Evolutionary conservation across 2,113 vertebrate genomes (phyloP).

Genomic region (Garra rufa): DNA sequence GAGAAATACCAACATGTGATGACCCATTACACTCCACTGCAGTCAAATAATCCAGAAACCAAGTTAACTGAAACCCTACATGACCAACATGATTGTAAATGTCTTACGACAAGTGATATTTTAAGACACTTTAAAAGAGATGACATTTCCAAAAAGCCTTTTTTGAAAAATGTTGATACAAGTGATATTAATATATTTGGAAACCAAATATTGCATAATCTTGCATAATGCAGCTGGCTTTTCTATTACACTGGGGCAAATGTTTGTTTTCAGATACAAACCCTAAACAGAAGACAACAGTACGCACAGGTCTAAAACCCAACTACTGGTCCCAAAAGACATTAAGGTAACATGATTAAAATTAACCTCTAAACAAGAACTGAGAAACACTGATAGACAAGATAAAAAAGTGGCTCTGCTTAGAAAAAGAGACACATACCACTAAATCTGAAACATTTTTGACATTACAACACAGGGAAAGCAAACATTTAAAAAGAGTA

Average conservation of each 20-base stretch:
- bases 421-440: slow-evolving; percentile 47
- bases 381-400: slow-evolving; percentile 63
- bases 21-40: not conserved
- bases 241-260: not conserved
- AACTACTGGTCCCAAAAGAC: slow-evolving; percentile 73
- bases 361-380: slow-evolving; percentile 68
- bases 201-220: not conserved
- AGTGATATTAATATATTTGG: not conserved
- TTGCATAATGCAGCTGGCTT: slow-evolving; percentile 59
- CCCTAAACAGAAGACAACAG: slow-evolving; percentile 63
- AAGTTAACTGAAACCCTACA: not conserved
- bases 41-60: not conserved
- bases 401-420: slow-evolving; percentile 64
- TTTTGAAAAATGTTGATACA: not conserved
- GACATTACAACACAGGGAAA: slow-evolving; percentile 36
- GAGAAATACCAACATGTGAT: not conserved
- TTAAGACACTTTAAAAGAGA: not conserved
- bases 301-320: slow-evolving; percentile 54
- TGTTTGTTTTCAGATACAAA: slow-evolving; percentile 54
- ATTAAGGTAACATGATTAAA: slow-evolving; percentile 66
- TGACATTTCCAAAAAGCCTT: not conserved
- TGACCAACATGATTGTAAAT: not conserved
- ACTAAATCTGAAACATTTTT: slow-evolving; percentile 10
- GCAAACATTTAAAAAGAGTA: slow-evolving; percentile 32
- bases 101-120: not conserved